phyloP scores from a whole-genome alignment of 2,797 vertebrate genomes.

The Luscinia luscinia region DNA sequence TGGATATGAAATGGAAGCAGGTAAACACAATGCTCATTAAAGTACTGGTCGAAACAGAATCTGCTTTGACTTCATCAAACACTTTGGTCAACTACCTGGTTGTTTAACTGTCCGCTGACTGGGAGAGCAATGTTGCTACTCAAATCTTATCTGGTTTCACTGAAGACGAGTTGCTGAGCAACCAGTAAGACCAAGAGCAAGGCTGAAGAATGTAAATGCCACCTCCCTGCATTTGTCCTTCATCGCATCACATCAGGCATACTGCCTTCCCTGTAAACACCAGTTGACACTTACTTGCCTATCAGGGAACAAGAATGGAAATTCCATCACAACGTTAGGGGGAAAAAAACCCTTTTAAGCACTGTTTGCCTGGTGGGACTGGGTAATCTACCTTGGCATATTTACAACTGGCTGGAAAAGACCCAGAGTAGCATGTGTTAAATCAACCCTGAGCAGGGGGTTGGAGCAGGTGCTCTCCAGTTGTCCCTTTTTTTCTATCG shows the following conservation, averaged over 20 bases:
- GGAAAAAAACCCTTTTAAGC: not conserved
- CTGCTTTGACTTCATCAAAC: slow-evolving; percentile 7
- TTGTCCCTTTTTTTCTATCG: not conserved
- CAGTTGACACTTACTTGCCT: not conserved
- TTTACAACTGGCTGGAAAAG: not conserved
- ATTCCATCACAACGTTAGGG: not conserved
- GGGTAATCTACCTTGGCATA: not conserved
- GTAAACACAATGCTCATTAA: not conserved
- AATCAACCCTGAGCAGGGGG: not conserved
- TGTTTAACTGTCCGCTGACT: not conserved
- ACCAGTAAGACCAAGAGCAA: slow-evolving; percentile 15
- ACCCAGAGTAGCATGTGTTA: not conserved
- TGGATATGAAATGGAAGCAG: not conserved
- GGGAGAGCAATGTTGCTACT: slow-evolving; percentile 20
- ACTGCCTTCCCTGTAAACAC: slow-evolving; percentile 22
- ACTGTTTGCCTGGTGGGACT: not conserved
- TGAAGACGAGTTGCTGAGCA: slow-evolving; percentile 24
- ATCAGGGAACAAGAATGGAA: not conserved
- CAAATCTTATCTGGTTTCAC: slow-evolving; percentile 49
- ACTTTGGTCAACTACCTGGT: not conserved
- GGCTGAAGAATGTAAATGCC: slow-evolving; percentile 17
- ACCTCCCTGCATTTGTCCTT: slow-evolving; percentile 8
- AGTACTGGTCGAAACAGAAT: not conserved
- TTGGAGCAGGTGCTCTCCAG: not conserved
- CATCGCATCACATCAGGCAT: not conserved